Evolutionary conservation across 2,113 vertebrate genomes (phyloP), one percentile per base, ranked within the genome.

Genomic region (Theristicus caerulescens): DNA sequence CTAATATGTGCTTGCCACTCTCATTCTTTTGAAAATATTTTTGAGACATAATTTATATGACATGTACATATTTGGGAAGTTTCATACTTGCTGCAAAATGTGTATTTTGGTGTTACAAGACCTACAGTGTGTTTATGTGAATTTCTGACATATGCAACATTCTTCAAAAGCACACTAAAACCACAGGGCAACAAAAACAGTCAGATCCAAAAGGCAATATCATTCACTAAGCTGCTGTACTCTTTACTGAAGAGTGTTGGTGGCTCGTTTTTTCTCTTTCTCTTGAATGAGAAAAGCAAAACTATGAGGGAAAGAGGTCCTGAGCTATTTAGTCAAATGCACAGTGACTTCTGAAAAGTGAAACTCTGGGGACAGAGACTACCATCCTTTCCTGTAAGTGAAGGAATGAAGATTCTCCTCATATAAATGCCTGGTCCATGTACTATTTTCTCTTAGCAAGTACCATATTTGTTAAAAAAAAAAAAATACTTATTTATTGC

Each of bases 61-160:
- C 24, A 61, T 34, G 21, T 58, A 85, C 27, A 44, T 87, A 82
- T 91, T 91, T 80, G 36, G 42, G 31, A 94, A 91, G 57, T 46
- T 91, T 96, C 55, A 58, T 71, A 88, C 49, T 76, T 79, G 9
- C 38, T 86, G n/a, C 67, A 72, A 92, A 91, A 83, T 77, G 16
- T 77, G 67, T 44, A 72, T 91, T 95, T 94, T 84, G 44, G 26
- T 93, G 51, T 95, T 95, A 92, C 29, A 74, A 94, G 58, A 94
- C 61, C 67, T 87, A 29, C 49, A 88, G 34, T 12, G 34, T 86
- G 82, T 92, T 96, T 97, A 82, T 90, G 83, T 85, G 42, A 88
- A 71, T 93, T 94, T 96, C n/a, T 82, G 64, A 86, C 47, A 71
- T 58, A 83, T 16, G 40, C 14, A 93, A 42, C 38, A 49, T 51